Evolutionary conservation across 2,113 vertebrate species (phyloP).

Genomic region (Passer montanus): DNA sequence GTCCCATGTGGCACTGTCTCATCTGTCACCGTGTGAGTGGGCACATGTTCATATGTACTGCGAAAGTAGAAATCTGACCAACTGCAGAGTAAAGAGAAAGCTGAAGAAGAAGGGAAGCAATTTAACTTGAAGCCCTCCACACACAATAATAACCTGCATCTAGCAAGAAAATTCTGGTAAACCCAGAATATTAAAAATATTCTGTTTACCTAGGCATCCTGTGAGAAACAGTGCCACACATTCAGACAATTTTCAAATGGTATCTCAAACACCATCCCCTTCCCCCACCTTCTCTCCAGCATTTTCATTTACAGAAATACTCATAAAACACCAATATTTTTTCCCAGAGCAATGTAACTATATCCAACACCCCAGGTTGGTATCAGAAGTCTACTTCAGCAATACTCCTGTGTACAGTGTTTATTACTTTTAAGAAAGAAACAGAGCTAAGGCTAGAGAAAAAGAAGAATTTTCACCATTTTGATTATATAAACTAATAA

Average conservation of each 20-base stretch:
- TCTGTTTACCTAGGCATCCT: neutral
- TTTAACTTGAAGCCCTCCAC: neutral
- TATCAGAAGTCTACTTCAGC: constrained; percentile 22
- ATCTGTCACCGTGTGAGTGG: neutral
- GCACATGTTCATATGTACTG: neutral
- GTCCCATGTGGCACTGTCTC: neutral
- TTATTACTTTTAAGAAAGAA: constrained; percentile 49
- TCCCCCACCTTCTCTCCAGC: neutral
- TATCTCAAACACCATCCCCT: neutral
- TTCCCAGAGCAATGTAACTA: constrained; percentile 35
- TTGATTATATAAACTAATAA: constrained; percentile 49
- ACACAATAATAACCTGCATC: neutral
- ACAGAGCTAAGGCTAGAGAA: constrained; percentile 20
- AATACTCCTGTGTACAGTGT: constrained; percentile 38
- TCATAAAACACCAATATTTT: constrained; percentile 11
- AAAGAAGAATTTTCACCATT: constrained; percentile 13
- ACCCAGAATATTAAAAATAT: neutral
- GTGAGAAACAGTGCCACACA: neutral
- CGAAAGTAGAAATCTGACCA: neutral
- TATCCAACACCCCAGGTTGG: constrained; percentile 7
- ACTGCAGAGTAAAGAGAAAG: neutral
- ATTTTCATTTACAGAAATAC: constrained; percentile 40
- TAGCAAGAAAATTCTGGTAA: neutral
- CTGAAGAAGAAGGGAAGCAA: neutral
- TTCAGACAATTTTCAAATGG: neutral